These are phyloP conservation scores for Lutjanus campechanus DNA, from an alignment of 2,797 vertebrate species.

Conservation along the genomic window DNA sequence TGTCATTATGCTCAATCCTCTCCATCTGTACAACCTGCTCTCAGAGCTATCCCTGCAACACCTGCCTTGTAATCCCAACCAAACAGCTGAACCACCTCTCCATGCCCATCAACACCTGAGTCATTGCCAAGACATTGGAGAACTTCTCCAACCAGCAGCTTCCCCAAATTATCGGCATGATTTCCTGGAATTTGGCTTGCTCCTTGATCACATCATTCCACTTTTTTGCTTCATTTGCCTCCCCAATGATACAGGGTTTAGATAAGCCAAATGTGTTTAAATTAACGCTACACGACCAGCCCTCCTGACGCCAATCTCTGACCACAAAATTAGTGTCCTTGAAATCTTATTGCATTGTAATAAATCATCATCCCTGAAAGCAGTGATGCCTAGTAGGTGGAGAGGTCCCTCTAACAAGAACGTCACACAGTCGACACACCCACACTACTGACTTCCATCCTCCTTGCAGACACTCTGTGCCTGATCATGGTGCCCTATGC, in stretches of 20 bases:
- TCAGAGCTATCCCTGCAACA: slow-evolving; percentile 47
- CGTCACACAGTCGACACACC: slow-evolving; percentile 10
- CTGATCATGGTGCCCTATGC: background rate
- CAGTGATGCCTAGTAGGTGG: background rate
- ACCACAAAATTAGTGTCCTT: slow-evolving; percentile 21
- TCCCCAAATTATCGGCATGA: slow-evolving; percentile 47
- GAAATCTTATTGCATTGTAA: slow-evolving; percentile 19
- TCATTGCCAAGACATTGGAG: slow-evolving; percentile 35
- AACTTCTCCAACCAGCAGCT: slow-evolving; percentile 39
- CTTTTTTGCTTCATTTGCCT: slow-evolving; percentile 42
- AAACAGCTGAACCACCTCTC: slow-evolving; percentile 64
- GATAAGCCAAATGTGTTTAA: slow-evolving; percentile 40
- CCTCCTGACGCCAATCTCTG: slow-evolving; percentile 19
- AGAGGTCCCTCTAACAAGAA: background rate
- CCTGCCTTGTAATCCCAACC: slow-evolving; percentile 57
- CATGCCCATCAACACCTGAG: slow-evolving; percentile 27
- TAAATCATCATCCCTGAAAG: slow-evolving; percentile 24
- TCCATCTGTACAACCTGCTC: slow-evolving; percentile 59
- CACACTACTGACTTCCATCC: background rate
- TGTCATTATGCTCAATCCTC: slow-evolving; percentile 47
- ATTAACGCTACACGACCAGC: slow-evolving; percentile 40
- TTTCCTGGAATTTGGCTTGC: slow-evolving; percentile 50
- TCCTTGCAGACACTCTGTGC: background rate
- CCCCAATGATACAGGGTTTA: slow-evolving; percentile 20
- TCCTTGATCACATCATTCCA: slow-evolving; percentile 43